Conservation (phyloP, 2,797 vertebrate genomes). For the Borostomias antarcticus region DNA sequence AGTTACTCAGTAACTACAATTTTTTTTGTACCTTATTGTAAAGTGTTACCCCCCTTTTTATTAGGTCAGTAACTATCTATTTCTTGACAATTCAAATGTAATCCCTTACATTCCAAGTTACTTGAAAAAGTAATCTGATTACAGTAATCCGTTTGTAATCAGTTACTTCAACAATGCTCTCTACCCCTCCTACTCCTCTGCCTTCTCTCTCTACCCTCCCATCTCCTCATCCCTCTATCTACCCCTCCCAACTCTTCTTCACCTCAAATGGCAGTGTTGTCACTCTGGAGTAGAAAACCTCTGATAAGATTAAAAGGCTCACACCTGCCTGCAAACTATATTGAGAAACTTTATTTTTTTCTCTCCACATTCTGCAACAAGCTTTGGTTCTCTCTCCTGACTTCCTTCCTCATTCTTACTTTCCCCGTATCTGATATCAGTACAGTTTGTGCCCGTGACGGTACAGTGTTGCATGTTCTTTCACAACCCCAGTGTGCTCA, state of each 20-base stretch:
- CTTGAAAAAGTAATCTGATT: too few species aligned
- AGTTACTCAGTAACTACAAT: too few species aligned
- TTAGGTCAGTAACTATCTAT: too few species aligned
- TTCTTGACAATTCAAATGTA: too few species aligned
- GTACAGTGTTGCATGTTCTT: conserved; percentile 19
- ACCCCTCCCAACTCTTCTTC: background rate
- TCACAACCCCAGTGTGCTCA: too few species aligned
- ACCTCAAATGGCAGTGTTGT: background rate
- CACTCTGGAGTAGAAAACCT: background rate
- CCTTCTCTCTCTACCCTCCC: background rate
- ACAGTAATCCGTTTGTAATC: too few species aligned
- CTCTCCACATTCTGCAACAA: too few species aligned
- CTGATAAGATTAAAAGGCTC: background rate
- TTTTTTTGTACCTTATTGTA: too few species aligned
- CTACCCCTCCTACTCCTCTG: background rate
- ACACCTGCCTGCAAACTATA: too few species aligned
- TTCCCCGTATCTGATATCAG: conserved; percentile 8
- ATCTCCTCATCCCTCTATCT: conserved; percentile 10
- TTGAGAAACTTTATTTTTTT: background rate
- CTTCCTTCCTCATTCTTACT: conserved; percentile 1
- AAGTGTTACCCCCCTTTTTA: too few species aligned
- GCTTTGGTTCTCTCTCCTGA: conserved; percentile 12
- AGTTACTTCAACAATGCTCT: too few species aligned
- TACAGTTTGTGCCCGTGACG: background rate
- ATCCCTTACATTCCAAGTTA: too few species aligned